These are phyloP conservation scores for Siniperca scherzeri DNA, from an alignment of 2,797 vertebrate species.

Conservation along the genomic window DNA sequence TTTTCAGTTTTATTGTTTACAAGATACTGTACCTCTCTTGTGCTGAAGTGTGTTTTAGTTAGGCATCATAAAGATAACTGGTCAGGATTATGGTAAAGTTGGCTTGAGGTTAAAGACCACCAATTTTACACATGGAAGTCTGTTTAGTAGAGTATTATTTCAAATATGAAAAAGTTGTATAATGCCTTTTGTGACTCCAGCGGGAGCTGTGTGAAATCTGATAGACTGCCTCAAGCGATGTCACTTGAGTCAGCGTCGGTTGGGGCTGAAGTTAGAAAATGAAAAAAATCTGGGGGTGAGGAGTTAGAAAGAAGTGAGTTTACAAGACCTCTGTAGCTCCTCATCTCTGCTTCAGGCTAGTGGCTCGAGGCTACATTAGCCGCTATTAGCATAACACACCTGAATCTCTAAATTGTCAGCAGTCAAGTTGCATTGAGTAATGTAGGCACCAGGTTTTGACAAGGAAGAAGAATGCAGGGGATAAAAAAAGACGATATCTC, in stretches of 20 bases:
- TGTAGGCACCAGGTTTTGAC: background rate
- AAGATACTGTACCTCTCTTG: too few relatives aligned
- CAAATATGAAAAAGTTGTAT: background rate
- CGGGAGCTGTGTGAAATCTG: background rate
- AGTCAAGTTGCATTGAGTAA: too few relatives aligned
- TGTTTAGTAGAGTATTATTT: background rate
- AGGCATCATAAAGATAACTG: background rate
- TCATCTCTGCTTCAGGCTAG: too few relatives aligned
- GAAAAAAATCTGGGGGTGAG: too few relatives aligned
- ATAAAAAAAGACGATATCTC: background rate
- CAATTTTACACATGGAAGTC: constrained; percentile 1
- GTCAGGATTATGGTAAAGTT: background rate
- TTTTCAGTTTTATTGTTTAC: background rate
- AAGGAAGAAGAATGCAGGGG: background rate
- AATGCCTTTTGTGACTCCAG: background rate
- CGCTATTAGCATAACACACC: too few relatives aligned
- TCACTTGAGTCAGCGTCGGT: background rate
- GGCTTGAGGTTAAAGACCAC: background rate
- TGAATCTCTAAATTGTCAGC: background rate
- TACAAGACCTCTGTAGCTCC: too few relatives aligned
- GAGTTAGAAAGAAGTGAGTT: too few relatives aligned
- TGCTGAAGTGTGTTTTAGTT: background rate
- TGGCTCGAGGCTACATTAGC: too few relatives aligned
- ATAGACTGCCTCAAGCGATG: background rate
- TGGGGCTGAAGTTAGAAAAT: too few relatives aligned